Base-by-base conservation (phyloP, 2,113 vertebrate species). In the Empidonax traillii region DNA sequence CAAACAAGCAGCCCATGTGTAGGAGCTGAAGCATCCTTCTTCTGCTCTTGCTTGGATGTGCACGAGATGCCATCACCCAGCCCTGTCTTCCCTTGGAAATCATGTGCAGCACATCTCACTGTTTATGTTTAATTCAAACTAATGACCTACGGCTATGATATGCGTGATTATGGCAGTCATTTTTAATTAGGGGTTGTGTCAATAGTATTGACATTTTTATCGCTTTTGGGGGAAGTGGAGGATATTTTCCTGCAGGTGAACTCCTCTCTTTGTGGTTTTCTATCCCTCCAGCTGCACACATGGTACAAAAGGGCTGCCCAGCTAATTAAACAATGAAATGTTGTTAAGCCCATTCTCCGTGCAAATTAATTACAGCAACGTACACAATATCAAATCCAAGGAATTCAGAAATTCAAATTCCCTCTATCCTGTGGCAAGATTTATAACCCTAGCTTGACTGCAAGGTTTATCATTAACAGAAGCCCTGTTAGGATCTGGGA, bases 131-230 rank as follows among this genome's bases (percentile, higher is more conserved):
- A 93, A 86, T 92, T 83, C 87, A 51, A 85, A 53, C 41, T 16
- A 14, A 72, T 37, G 52, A 87, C 86, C 73, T 75, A 43, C 1
- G 3, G 95, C 89, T 82, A 47, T 67, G 86, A 52, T 81, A 46
- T 11, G 28, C 3, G 10, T 93, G 80, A 90, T 95, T 95, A 90
- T 62, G 65, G 69, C 83, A 90, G 86, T 96, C 76, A 49, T 94
- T 96, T 95, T 95, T 94, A 96, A 92, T 94, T 97, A 94, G 83
- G 55, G 80, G 56, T 78, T 95, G 41, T 68, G 76, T 95, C 95
- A 90, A 96, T 80, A 79, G 15, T 78, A 93, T 93, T 89, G 92
- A 96, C 37, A 56, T 93, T 93, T 92, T 87, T 79, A 96, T 93
- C 3, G 2, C 85, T 93, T 94, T 89, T 9, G 58, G 61, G 80